Conservation (phyloP, 2,888 invertebrate genomes). For the Aleiodes leptofemur region DNA sequence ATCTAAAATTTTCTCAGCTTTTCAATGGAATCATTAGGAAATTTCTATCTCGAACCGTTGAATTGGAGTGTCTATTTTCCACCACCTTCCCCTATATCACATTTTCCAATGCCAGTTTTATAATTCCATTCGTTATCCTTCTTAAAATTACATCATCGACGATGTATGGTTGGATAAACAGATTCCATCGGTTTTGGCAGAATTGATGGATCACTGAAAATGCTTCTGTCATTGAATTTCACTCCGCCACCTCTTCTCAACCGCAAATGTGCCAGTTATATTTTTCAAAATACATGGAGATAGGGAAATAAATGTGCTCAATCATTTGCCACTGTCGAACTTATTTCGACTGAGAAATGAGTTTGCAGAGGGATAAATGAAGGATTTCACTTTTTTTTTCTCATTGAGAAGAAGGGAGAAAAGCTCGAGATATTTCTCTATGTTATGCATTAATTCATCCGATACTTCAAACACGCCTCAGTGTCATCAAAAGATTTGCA, state of each 20-base stretch:
- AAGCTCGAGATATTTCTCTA: slow-evolving; percentile 27
- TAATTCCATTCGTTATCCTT: background rate
- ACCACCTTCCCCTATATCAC: background rate
- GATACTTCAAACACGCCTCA: slow-evolving; percentile 20
- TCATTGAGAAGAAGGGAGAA: background rate
- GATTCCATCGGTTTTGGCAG: background rate
- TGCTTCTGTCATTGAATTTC: background rate
- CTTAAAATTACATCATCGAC: no score
- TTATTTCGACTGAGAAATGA: slow-evolving; percentile 48
- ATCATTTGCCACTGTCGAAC: slow-evolving; percentile 49
- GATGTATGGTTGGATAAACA: background rate
- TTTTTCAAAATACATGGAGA: slow-evolving; percentile 13
- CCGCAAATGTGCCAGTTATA: slow-evolving; percentile 43
- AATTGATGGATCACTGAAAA: slow-evolving; percentile 9
- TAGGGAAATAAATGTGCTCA: slow-evolving; percentile 40
- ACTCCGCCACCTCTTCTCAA: background rate
- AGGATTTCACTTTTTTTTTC: background rate
- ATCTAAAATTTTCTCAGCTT: no score
- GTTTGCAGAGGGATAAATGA: slow-evolving; percentile 21
- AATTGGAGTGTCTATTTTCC: no score
- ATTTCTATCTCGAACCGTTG: no score
- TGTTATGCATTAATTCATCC: slow-evolving; percentile 24
- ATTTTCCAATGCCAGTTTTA: background rate
- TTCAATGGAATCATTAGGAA: no score
- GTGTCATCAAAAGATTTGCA: slow-evolving; percentile 29